Evolutionary conservation across 1,140 invertebrate species (phyloP), one percentile per base, ranked within the genome.

Genomic region (Drosophila pruinosa): DNA sequence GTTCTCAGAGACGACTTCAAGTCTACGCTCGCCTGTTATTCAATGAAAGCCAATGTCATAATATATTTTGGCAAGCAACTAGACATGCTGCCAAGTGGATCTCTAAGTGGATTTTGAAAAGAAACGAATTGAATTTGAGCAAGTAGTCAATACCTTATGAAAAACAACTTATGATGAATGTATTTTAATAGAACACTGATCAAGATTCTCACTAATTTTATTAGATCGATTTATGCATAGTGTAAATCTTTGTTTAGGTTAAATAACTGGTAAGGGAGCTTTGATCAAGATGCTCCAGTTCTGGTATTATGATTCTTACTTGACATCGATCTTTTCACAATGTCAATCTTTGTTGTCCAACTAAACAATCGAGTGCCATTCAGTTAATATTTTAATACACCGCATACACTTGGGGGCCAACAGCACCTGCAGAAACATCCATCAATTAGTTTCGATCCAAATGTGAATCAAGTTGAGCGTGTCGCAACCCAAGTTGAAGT

Each of bases 401-500:
- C 39, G 38, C 19, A 10, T 39, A 47, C 19, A 8, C 48, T 21
- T 36, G 31, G 4, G 24, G 15, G 34, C 17, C 57, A 54, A 52
- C 34, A n/a, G 31, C 31, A 65, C 61, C 34, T 50, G 43, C 36
- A 57, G 69, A 73, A 41, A 82, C 52, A 81, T 77, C 78, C 74
- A 82, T 81, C 78, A 81, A 80, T 68, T 63, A 53, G 68, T 45
- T 43, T 43, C 72, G 21, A 45, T 61, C 15, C 43, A 47, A 17
- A 39, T 12, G 41, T 73, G 64, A 75, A 61, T 70, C 56, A 59
- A 63, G 47, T 45, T 61, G 53, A 58, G 52, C 72, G 50, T 78
- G 65, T 73, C 64, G 59, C 61, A 63, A 31, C 54, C 14, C 72
- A 83, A 81, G 71, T 72, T 80, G 80, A 83, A 85, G 81, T 85